A percentile compares a stretch with the other conserved stretches of the same genome.
These are phyloP conservation scores for Drosophila kuntzei DNA, from an alignment of 2,888 invertebrate species.

Conservation along the genomic window DNA sequence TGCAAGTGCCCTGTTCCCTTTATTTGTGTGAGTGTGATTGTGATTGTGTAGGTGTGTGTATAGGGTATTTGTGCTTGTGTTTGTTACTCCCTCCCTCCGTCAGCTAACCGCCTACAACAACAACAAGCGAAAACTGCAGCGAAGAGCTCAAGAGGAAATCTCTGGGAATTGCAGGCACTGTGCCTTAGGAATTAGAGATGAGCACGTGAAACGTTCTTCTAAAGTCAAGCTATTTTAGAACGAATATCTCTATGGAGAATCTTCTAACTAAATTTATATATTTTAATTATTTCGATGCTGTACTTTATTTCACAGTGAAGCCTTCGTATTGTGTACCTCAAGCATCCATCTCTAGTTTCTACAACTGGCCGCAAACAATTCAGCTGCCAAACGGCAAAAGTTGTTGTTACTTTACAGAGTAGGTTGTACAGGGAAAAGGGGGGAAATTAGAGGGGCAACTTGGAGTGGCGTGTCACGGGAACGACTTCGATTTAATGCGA, in stretches of 20 bases:
- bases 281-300: neutral
- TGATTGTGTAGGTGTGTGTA: conserved; percentile 22
- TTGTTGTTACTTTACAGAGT: conserved; percentile 24
- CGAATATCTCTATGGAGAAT: no score
- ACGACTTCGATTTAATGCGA: conserved; percentile 83
- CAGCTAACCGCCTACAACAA: conserved; percentile 20
- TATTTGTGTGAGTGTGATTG: conserved; percentile 12
- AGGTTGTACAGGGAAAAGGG: neutral
- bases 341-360: conserved; percentile 39
- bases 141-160: conserved; percentile 47
- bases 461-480: conserved; percentile 41
- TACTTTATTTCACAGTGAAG: neutral
- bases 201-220: conserved; percentile 24
- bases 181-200: conserved; percentile 39
- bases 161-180: conserved; percentile 43
- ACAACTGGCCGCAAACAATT: conserved; percentile 61
- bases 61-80: conserved; percentile 36
- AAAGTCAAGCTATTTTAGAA: neutral
- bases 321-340: conserved; percentile 8
- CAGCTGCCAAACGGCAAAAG: conserved; percentile 74
- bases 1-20: conserved; percentile 67
- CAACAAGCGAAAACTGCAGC: conserved; percentile 25
- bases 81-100: conserved; percentile 7
- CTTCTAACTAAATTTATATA: neutral
- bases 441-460: neutral